phyloP scores from a whole-genome alignment of 2,888 invertebrate genomes.

The Vanessa cardui region DNA sequence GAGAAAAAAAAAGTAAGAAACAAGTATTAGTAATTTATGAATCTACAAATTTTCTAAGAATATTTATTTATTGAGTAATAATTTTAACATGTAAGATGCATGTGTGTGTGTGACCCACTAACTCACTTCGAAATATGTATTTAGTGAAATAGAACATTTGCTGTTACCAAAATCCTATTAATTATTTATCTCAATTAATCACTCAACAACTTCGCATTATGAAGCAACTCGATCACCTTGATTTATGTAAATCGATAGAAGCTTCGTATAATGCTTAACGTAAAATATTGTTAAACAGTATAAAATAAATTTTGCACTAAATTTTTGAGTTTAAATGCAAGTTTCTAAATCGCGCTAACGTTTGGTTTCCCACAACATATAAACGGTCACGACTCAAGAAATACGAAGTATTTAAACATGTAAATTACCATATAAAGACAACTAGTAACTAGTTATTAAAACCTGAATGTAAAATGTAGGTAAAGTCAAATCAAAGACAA shows the following conservation, averaged over 20 bases:
- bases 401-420: no score
- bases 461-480: no score
- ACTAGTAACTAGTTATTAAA: no score
- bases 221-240: constrained; percentile 13
- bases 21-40: not conserved
- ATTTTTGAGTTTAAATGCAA: no score
- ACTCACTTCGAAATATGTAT: not conserved
- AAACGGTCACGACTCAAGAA: no score
- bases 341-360: no score
- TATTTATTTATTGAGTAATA: not conserved
- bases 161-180: not conserved
- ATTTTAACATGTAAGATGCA: not conserved
- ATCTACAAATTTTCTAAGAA: not conserved
- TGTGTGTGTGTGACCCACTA: not conserved
- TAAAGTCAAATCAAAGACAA: no score
- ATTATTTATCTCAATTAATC: not conserved
- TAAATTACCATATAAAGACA: no score
- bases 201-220: not conserved
- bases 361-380: no score
- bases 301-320: no score
- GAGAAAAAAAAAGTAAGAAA: no score
- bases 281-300: no score
- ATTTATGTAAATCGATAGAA: not conserved
- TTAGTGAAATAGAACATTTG: constrained; percentile 1
- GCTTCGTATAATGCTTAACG: not conserved